These are phyloP conservation scores for Acanthopagrus latus DNA, from an alignment of 2,797 vertebrate species.

Conservation along the genomic window DNA sequence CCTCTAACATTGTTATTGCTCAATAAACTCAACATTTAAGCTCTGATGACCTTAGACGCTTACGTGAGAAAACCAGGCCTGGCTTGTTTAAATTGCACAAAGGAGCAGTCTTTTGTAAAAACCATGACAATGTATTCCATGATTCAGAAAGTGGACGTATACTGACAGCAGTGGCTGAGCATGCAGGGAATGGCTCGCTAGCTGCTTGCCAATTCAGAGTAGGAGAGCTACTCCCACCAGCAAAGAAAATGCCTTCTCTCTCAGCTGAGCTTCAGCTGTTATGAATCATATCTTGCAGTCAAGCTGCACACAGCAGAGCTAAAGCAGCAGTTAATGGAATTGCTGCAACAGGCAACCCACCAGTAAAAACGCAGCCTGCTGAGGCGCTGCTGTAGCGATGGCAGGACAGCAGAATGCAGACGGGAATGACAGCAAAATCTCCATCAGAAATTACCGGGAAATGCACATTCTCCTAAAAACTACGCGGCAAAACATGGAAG, in stretches of 20 bases:
- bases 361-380: slow-evolving; percentile 18
- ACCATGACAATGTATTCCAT: slow-evolving; percentile 26
- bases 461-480: slow-evolving; percentile 10
- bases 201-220: slow-evolving; percentile 67
- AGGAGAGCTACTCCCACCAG: slow-evolving; percentile 57
- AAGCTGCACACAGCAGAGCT: slow-evolving; percentile 38
- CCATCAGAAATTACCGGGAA: background rate
- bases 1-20: slow-evolving; percentile 62
- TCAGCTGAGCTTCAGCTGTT: slow-evolving; percentile 58
- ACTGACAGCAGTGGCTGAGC: slow-evolving; percentile 43
- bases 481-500: background rate
- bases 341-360: slow-evolving; percentile 19
- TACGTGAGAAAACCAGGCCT: slow-evolving; percentile 45
- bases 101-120: slow-evolving; percentile 41
- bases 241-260: slow-evolving; percentile 63
- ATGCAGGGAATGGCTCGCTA: slow-evolving; percentile 40
- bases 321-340: slow-evolving; percentile 48
- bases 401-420: slow-evolving; percentile 39
- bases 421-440: slow-evolving; percentile 23
- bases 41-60: slow-evolving; percentile 49
- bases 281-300: slow-evolving; percentile 47
- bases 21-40: slow-evolving; percentile 67
- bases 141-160: slow-evolving; percentile 40
- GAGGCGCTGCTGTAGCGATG: slow-evolving; percentile 6
- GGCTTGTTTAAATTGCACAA: slow-evolving; percentile 47